Conservation (phyloP, 2,888 invertebrate genomes). For the Xylocampa areola region DNA sequence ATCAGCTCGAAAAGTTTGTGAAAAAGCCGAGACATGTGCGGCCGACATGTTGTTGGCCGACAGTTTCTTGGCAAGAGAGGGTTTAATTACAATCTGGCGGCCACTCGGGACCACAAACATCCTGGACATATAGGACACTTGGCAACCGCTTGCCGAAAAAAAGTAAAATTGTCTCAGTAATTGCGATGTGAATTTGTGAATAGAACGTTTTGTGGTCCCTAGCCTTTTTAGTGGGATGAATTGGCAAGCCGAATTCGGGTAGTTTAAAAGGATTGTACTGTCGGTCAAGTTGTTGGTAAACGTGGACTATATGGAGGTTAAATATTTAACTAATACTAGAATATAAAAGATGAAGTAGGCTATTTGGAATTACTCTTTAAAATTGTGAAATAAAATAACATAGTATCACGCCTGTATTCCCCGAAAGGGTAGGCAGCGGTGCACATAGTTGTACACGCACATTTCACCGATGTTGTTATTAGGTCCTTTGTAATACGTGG, state of each 20-base stretch:
- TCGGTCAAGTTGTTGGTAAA: conserved; percentile 1
- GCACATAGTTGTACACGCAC: too few relatives aligned
- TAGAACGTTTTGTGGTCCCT: conserved; percentile 53
- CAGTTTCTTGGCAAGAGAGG: conserved; percentile 64
- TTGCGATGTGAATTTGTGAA: conserved; percentile 66
- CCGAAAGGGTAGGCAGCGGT: too few relatives aligned
- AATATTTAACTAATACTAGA: too few relatives aligned
- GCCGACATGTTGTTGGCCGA: conserved; percentile 55
- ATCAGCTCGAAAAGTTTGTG: conserved; percentile 40
- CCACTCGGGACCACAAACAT: conserved; percentile 63
- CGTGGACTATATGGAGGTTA: too few relatives aligned
- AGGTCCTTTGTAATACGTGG: too few relatives aligned
- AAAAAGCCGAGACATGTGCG: conserved; percentile 53
- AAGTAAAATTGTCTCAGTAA: conserved; percentile 59
- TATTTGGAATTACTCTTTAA: too few relatives aligned
- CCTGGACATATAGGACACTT: conserved; percentile 56
- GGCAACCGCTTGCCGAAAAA: conserved; percentile 58
- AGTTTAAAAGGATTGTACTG: conserved; percentile 25
- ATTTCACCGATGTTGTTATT: too few relatives aligned
- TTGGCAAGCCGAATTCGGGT: conserved; percentile 33
- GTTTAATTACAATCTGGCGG: conserved; percentile 62
- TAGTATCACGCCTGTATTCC: too few relatives aligned
- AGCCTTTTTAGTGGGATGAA: conserved; percentile 41
- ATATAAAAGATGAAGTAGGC: too few relatives aligned
- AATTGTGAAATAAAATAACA: too few relatives aligned